These are phyloP conservation scores for Staurois parvus DNA, from an alignment of 2,797 vertebrate species.

Conservation along the genomic window DNA sequence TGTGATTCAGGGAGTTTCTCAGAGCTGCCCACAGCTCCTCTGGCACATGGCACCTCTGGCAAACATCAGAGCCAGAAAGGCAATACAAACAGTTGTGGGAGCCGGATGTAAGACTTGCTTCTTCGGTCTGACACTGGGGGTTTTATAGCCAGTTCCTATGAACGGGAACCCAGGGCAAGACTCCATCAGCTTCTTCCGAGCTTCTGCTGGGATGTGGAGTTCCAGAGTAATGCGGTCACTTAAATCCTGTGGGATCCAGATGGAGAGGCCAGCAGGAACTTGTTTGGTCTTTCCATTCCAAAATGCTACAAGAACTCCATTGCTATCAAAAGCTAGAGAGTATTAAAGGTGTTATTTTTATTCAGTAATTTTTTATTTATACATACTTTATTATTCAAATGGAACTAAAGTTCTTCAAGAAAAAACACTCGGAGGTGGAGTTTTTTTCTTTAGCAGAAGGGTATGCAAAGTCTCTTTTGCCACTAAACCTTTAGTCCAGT, in stretches of 20 bases:
- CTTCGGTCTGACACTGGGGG: constrained; percentile 42
- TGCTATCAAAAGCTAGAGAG: constrained; percentile 58
- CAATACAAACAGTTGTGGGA: background rate
- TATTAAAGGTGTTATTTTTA: background rate
- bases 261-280: constrained; percentile 63
- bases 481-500: too few species aligned
- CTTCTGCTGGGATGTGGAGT: constrained; percentile 71
- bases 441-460: too few species aligned
- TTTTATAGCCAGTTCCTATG: constrained; percentile 63
- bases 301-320: constrained; percentile 71
- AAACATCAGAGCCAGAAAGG: rapidly evolving
- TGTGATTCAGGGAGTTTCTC: constrained; percentile 31
- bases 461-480: too few species aligned
- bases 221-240: constrained; percentile 70
- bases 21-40: constrained; percentile 35
- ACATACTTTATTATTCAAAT: too few species aligned
- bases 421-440: too few species aligned
- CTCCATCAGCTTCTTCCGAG: constrained; percentile 69
- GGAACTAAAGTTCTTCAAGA: too few species aligned
- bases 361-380: background rate
- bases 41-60: constrained; percentile 36
- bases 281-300: constrained; percentile 74
- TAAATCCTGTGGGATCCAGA: constrained; percentile 65
- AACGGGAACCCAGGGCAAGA: constrained; percentile 68
- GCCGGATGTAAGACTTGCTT: constrained; percentile 17